These are phyloP conservation scores for Protonemura montana DNA, from an alignment of 2,888 invertebrate species.

Conservation along the genomic window DNA sequence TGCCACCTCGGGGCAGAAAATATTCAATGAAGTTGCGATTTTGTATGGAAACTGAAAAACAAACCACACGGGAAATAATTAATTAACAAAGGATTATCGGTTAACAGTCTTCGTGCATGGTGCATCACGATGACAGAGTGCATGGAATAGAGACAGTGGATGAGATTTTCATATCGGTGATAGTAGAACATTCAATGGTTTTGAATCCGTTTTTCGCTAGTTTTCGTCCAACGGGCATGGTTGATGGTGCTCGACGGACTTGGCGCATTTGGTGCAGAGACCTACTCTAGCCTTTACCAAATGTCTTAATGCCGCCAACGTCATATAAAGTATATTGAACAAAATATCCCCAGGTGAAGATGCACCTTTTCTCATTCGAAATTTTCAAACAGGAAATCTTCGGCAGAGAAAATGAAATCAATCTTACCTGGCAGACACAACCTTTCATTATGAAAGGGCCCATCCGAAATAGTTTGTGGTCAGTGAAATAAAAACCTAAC, in stretches of 20 bases:
- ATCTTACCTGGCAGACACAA: background rate
- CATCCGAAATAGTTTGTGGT: background rate
- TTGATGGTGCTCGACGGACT: background rate
- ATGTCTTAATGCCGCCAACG: background rate
- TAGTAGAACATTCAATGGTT: background rate
- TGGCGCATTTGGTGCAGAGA: background rate
- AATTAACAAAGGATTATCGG: slow-evolving; percentile 37
- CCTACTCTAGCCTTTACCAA: background rate
- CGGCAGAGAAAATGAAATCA: background rate
- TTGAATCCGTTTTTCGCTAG: background rate
- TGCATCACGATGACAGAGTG: background rate
- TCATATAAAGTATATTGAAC: background rate
- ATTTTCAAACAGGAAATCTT: background rate
- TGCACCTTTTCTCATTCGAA: background rate
- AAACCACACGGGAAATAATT: slow-evolving; percentile 33
- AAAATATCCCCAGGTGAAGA: background rate
- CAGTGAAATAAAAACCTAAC: background rate
- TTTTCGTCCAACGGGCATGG: background rate
- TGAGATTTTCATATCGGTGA: background rate
- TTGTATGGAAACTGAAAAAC: slow-evolving; percentile 34
- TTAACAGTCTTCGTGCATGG: background rate
- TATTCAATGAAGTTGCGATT: background rate
- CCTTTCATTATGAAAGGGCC: background rate
- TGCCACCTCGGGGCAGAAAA: background rate
- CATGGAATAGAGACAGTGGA: background rate